Evolutionary conservation across 1,140 invertebrate genomes (phyloP), one percentile per base, ranked within the genome.

Genomic region (Sitobion miscanthi): DNA sequence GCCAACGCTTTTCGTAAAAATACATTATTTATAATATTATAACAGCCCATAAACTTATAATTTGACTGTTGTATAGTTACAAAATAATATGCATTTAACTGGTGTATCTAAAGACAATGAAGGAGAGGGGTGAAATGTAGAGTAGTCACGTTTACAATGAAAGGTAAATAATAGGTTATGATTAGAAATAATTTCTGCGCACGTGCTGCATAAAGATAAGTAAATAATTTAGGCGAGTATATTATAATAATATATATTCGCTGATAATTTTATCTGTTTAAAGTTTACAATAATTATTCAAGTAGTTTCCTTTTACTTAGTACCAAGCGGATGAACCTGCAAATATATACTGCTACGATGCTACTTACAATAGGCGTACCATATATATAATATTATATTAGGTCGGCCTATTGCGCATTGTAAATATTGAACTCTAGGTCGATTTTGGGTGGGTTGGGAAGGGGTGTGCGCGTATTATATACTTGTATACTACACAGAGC

Each of bases 221-320:
- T 54, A 89, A 89, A 89, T 54, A 38, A 21, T 87, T 87, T n/a
- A 87, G 25, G 30, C 6, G 7, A 20, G 45, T 30, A n/a, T n/a
- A 85, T 47, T 45, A 47, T 87, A 47, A 8, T 47, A 47, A 5
- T n/a, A 23, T 88, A 52, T 52, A 88, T 35, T 35, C 30, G n/a
- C 17, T n/a, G 87, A 49, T 52, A n/a, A 88, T 52, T 54, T 87
- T 88, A 54, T 88, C 47, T 54, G 47, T 21, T 30, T 89, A 57
- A 42, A 42, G 88, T 89, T 89, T 89, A 42, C 3, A 42, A 42
- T 42, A 57, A 89, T 89, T 57, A 89, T 89, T 89, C 49, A 89
- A 89, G 54, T 25, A 89, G 88, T 89, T 89, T 89, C n/a, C 88
- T 57, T 57, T 54, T 57, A 89, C 52, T 54, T 54, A 35, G n/a